phyloP scores from a whole-genome alignment of 1,140 invertebrate species.

The Panagrolaimus sp. region DNA sequence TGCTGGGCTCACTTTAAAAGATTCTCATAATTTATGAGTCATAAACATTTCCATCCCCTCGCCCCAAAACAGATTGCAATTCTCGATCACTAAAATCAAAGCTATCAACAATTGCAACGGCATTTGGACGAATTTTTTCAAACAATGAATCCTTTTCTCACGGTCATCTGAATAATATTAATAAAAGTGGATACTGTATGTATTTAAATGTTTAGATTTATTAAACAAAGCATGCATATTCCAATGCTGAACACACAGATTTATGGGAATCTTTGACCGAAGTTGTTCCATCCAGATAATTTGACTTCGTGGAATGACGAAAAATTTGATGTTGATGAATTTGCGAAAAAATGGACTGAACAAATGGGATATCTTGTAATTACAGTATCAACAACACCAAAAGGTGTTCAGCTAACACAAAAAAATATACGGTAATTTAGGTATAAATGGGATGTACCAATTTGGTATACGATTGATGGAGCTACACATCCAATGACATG shows the following conservation, averaged over 20 bases:
- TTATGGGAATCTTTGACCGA: constrained; percentile 48
- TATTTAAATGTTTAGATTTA: constrained; percentile 49
- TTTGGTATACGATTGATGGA: constrained; percentile 46
- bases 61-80: too few species aligned
- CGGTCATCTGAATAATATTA: too few species aligned
- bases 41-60: too few species aligned
- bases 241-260: constrained; percentile 46
- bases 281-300: constrained; percentile 43
- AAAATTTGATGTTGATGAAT: constrained; percentile 49
- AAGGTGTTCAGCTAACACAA: constrained; percentile 48
- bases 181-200: too few species aligned
- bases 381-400: not conserved
- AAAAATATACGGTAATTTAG: constrained; percentile 43
- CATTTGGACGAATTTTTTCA: too few species aligned
- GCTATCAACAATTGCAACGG: too few species aligned
- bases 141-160: too few species aligned
- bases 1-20: too few species aligned
- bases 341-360: constrained; percentile 46
- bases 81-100: too few species aligned
- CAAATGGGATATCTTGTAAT: constrained; percentile 56
- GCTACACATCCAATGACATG: constrained; percentile 35
- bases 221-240: constrained; percentile 47
- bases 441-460: constrained; percentile 45
- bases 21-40: too few species aligned
- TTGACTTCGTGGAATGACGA: constrained; percentile 44